Percentiles rank a stretch among this genome's conserved stretches.
Conservation (phyloP, 1,140 invertebrate species). For the Sitophilus oryzae region DNA sequence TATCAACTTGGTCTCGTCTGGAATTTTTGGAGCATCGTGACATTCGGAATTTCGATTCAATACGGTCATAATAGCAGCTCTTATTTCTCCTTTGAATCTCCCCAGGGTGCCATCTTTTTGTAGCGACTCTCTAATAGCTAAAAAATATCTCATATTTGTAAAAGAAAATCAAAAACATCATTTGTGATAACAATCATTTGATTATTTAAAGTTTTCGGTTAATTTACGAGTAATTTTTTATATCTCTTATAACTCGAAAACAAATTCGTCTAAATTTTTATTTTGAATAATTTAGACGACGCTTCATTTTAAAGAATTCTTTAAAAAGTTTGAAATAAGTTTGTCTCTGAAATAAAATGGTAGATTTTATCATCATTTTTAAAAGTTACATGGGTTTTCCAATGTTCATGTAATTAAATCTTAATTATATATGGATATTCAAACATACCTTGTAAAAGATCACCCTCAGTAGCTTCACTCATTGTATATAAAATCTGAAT, state of each 20-base stretch:
- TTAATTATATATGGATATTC: background rate
- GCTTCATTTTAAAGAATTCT: too few relatives aligned
- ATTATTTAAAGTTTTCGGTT: background rate
- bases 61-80: slow-evolving; percentile 39
- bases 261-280: too few relatives aligned
- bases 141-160: slow-evolving; percentile 7
- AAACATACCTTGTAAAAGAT: slow-evolving; percentile 34
- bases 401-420: background rate
- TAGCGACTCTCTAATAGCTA: slow-evolving; percentile 39
- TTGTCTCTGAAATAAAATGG: too few relatives aligned
- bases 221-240: too few relatives aligned
- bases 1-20: slow-evolving; percentile 47
- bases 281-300: too few relatives aligned
- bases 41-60: slow-evolving; percentile 32
- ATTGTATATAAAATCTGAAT: slow-evolving; percentile 18
- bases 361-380: background rate
- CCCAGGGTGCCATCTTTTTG: slow-evolving; percentile 37
- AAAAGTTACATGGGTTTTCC: background rate
- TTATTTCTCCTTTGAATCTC: slow-evolving; percentile 39
- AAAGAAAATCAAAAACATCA: background rate
- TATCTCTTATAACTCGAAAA: too few relatives aligned
- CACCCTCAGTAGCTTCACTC: slow-evolving; percentile 31
- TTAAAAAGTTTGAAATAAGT: too few relatives aligned
- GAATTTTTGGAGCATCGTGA: slow-evolving; percentile 38
- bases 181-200: background rate